These are phyloP conservation scores for Apantesis nais DNA, from an alignment of 2,888 invertebrate species.

Conservation along the genomic window DNA sequence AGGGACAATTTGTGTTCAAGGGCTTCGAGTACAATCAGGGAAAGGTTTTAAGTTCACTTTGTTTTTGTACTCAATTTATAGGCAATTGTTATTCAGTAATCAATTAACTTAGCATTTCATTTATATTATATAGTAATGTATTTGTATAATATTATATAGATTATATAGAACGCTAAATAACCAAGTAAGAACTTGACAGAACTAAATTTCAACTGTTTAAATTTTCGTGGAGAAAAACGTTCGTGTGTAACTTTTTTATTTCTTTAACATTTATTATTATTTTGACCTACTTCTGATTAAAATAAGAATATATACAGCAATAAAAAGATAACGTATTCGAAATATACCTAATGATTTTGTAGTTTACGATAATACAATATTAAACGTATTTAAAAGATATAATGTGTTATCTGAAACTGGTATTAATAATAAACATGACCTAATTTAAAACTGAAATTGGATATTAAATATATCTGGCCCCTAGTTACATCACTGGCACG, in stretches of 20 bases:
- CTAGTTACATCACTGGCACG: background rate
- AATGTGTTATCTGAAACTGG: slow-evolving; percentile 31
- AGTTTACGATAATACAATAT: slow-evolving; percentile 24
- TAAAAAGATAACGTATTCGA: slow-evolving; percentile 37
- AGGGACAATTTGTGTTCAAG: slow-evolving; percentile 51
- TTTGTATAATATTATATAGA: too few relatives aligned
- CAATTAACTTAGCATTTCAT: background rate
- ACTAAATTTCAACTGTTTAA: slow-evolving; percentile 3
- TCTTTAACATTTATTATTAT: too few relatives aligned
- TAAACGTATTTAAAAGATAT: slow-evolving; percentile 35
- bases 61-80: background rate
- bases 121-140: background rate
- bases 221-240: background rate
- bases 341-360: slow-evolving; percentile 22
- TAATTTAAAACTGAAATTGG: slow-evolving; percentile 32
- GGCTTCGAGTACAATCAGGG: slow-evolving; percentile 34
- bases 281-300: too few relatives aligned
- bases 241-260: too few relatives aligned
- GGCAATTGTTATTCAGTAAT: background rate
- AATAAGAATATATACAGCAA: slow-evolving; percentile 29
- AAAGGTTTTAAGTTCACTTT: background rate
- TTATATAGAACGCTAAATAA: background rate
- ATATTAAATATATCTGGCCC: slow-evolving; percentile 1
- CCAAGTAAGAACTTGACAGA: background rate
- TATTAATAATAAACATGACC: slow-evolving; percentile 44